A percentile compares a stretch with the other conserved stretches of the same genome.
Evolutionary conservation across 2,113 vertebrate species (phyloP).

Genomic region (Engraulis encrasicolus): DNA sequence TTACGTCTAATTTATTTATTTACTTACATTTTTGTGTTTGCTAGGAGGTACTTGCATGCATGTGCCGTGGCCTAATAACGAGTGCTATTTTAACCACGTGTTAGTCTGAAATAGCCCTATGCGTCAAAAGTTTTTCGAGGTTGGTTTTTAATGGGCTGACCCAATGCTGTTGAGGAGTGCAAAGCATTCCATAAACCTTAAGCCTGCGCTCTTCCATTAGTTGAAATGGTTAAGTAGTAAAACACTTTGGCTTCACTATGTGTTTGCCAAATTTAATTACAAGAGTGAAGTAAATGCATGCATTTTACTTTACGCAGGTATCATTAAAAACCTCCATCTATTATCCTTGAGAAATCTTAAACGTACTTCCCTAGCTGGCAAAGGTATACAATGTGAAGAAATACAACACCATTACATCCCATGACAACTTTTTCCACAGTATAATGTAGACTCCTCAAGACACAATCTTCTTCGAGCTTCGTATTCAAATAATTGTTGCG

Average conservation of each 20-base stretch:
- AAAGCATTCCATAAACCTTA: not conserved
- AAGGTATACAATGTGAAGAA: not conserved
- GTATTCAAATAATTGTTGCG: too few relatives aligned
- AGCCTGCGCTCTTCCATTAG: not conserved
- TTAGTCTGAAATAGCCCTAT: not conserved
- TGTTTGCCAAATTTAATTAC: too few relatives aligned
- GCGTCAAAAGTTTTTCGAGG: not conserved
- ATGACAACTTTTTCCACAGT: not conserved
- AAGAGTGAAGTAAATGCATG: not conserved
- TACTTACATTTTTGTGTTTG: not conserved
- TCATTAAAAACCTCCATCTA: not conserved
- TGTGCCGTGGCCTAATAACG: not conserved
- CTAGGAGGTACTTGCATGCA: not conserved
- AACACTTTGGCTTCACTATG: not conserved
- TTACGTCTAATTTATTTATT: slow-evolving; percentile 69
- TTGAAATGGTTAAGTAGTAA: not conserved
- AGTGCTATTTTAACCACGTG: not conserved
- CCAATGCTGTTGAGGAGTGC: not conserved
- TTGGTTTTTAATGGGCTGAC: not conserved
- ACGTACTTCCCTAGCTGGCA: not conserved
- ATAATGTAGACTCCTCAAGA: too few relatives aligned
- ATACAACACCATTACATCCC: not conserved
- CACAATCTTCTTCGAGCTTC: too few relatives aligned
- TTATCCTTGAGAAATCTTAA: not conserved
- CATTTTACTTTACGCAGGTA: not conserved